Percentiles rank a stretch among this genome's conserved stretches.
phyloP scores from a whole-genome alignment of 1,140 invertebrate genomes.

The Diuraphis noxia region DNA sequence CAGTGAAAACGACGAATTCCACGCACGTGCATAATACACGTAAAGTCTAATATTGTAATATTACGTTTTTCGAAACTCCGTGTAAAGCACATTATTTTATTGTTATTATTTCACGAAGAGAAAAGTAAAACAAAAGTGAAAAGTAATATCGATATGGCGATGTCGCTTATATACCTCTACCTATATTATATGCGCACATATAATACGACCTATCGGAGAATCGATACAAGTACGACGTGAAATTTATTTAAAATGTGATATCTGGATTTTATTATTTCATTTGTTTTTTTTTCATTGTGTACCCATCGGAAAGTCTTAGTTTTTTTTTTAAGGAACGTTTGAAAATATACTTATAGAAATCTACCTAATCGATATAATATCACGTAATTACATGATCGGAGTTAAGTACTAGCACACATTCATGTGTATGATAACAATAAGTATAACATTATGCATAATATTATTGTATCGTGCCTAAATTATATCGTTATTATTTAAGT shows the following conservation, averaged over 20 bases:
- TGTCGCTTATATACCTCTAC: neutral
- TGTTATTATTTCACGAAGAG: neutral
- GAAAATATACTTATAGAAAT: neutral
- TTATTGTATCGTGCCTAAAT: neutral
- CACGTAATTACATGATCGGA: neutral
- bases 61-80: neutral
- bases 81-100: neutral
- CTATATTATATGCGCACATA: neutral
- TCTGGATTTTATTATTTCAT: neutral
- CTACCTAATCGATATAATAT: neutral
- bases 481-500: neutral
- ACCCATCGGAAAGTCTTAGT: neutral
- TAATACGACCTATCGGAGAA: neutral
- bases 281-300: neutral
- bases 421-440: neutral
- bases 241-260: neutral
- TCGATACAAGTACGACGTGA: neutral
- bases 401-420: neutral
- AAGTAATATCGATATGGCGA: neutral
- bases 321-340: neutral
- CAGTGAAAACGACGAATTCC: neutral
- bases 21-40: neutral
- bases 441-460: neutral
- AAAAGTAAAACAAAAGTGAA: conserved; percentile 1
- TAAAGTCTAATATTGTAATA: neutral